Conservation (phyloP, 2,888 invertebrate species). For the Eilema griseolum region DNA sequence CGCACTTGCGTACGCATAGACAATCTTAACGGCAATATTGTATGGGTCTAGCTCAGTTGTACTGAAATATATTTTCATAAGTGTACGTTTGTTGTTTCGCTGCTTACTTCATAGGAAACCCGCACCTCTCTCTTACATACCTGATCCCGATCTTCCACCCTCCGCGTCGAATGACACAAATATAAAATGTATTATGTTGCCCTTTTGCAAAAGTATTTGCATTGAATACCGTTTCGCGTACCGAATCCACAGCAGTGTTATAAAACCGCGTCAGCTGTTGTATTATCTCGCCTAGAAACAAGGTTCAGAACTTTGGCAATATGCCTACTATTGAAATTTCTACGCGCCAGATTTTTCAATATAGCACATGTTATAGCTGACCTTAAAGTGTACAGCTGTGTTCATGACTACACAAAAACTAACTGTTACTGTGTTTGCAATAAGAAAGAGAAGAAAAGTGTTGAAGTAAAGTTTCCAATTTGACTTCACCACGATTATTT, state of each 20-base stretch:
- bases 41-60: no score
- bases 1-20: no score
- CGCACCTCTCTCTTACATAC: no score
- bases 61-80: no score
- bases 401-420: not conserved
- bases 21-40: no score
- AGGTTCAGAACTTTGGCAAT: conserved; percentile 50
- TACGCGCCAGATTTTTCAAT: conserved; percentile 3
- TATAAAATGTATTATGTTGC: not conserved
- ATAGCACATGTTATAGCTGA: not conserved
- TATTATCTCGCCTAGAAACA: conserved; percentile 38
- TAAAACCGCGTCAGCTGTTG: conserved; percentile 21
- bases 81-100: no score
- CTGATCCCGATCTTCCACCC: no score
- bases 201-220: not conserved
- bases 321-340: conserved; percentile 47
- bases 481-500: no score
- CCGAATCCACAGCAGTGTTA: not conserved
- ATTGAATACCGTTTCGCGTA: not conserved
- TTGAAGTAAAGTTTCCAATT: no score
- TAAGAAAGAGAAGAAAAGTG: no score
- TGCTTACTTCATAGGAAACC: no score
- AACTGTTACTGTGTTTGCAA: not conserved
- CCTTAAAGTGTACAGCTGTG: not conserved
- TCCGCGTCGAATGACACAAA: no score